Evolutionary conservation across 37 sponge, comb jelly and placozoan species (phyloP).

Genomic region (Halichondria panicea): DNA sequence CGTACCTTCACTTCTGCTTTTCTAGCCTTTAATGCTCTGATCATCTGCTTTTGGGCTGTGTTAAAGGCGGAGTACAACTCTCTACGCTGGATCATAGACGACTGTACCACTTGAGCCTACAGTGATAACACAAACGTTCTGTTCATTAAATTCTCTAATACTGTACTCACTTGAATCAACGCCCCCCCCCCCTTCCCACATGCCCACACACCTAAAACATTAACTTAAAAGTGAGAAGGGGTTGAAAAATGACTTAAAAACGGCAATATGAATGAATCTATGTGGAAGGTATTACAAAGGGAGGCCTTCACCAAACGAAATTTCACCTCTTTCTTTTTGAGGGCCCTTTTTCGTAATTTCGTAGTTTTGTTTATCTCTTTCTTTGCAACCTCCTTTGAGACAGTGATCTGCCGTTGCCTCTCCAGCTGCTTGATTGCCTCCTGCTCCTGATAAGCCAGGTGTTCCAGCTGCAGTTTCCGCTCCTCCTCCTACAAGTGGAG

Average conservation of each 20-base stretch:
- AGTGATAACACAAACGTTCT: no score
- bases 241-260: no score
- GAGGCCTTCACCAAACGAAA: no score
- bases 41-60: constrained; percentile 8
- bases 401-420: not conserved
- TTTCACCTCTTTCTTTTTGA: constrained; percentile 15
- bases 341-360: not conserved
- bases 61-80: not conserved
- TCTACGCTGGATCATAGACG: not conserved
- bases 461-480: not conserved
- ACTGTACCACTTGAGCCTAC: constrained; percentile 16
- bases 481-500: constrained; percentile 16
- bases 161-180: no score
- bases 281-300: no score
- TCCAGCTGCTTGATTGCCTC: not conserved
- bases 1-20: constrained; percentile 4
- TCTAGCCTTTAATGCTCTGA: not conserved
- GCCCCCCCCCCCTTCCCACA: no score
- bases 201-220: no score
- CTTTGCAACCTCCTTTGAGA: not conserved
- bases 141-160: no score
- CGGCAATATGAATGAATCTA: no score
- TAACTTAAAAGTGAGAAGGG: no score
- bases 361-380: not conserved
- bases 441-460: constrained; percentile 3